Percentiles rank a stretch among this genome's conserved stretches.
Conservation (phyloP, 2,113 vertebrate species). For the Engraulis encrasicolus region DNA sequence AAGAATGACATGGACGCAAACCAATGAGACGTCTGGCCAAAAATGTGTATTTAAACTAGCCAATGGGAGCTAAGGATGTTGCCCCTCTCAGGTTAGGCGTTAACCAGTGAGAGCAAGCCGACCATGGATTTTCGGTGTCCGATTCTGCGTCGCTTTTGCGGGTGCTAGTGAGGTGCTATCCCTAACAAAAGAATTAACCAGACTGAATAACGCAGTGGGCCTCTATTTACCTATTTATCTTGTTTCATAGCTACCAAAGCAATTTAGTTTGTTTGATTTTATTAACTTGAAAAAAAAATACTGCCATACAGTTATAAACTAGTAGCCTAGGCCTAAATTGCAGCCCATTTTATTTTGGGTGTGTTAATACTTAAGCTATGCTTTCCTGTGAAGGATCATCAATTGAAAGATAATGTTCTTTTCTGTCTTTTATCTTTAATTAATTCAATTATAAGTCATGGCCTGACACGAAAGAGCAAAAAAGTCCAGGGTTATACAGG, state of each 20-base stretch:
- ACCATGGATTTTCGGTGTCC: constrained; percentile 17
- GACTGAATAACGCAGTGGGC: background rate
- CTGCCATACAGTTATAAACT: too few species aligned
- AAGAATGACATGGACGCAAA: constrained; percentile 65
- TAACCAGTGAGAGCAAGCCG: constrained; percentile 23
- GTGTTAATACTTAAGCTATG: too few species aligned
- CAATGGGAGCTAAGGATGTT: constrained; percentile 33
- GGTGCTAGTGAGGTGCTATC: background rate
- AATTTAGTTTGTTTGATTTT: background rate
- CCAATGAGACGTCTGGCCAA: constrained; percentile 52
- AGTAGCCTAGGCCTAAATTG: too few species aligned
- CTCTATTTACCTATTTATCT: background rate
- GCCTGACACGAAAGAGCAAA: background rate
- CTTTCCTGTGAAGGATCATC: background rate
- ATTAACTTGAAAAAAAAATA: too few species aligned
- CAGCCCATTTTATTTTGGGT: too few species aligned
- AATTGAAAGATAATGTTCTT: background rate
- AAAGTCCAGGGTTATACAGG: background rate
- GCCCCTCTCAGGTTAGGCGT: background rate
- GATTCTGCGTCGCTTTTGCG: constrained; percentile 14
- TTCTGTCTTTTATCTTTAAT: background rate
- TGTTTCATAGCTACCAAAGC: background rate
- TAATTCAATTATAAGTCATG: background rate
- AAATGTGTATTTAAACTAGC: constrained; percentile 30
- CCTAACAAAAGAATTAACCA: background rate